Evolutionary conservation across 2,113 vertebrate genomes (phyloP).

Genomic region (Thalassoma bifasciatum): DNA sequence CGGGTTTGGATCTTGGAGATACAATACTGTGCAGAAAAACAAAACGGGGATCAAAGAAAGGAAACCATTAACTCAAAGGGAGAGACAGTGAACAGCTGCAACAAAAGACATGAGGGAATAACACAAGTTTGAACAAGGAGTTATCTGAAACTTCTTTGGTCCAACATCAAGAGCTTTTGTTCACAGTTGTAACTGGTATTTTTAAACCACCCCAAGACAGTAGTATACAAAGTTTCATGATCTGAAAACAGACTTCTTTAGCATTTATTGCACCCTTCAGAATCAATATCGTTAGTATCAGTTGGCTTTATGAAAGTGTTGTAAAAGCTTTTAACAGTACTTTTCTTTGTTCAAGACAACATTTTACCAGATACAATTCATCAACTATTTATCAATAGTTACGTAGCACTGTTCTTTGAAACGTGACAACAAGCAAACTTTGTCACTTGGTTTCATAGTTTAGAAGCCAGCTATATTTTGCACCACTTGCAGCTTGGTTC

Average conservation of each 20-base stretch:
- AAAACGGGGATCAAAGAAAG: neutral
- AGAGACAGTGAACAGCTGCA: neutral
- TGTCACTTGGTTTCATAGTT: no score
- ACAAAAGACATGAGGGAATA: neutral
- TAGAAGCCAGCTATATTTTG: no score
- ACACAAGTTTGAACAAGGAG: neutral
- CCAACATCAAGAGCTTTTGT: neutral
- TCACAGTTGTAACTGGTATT: conserved; percentile 1
- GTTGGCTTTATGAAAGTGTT: no score
- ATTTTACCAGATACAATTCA: no score
- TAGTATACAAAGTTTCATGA: neutral
- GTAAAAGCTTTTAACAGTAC: no score
- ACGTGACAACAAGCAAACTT: no score
- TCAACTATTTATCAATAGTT: no score
- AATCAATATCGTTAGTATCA: no score
- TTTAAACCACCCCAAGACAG: neutral
- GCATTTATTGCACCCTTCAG: no score
- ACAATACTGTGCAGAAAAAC: neutral
- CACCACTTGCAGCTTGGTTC: no score
- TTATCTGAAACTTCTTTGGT: neutral
- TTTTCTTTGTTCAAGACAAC: no score
- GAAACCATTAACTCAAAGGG: neutral
- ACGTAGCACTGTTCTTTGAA: no score
- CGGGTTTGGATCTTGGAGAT: neutral
- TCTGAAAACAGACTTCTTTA: neutral